Evolutionary conservation across 2,888 invertebrate genomes (phyloP).

Genomic region (Chelonus formosanus): DNA sequence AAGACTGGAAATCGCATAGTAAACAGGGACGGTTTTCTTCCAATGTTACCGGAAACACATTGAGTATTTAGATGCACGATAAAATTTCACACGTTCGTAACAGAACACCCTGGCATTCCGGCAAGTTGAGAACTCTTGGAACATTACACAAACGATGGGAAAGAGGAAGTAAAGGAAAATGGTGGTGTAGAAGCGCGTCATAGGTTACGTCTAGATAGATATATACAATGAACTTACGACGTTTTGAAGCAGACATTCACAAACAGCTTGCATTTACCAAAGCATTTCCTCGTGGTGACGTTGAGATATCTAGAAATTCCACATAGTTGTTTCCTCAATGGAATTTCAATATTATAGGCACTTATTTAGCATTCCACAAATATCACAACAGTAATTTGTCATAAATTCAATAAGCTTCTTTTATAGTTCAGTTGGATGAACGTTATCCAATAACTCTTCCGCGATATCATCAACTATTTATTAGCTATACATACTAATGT

Average conservation of each 20-base stretch:
- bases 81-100: slow-evolving; percentile 42
- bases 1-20: neutral
- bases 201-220: neutral
- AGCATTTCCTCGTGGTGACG: slow-evolving; percentile 3
- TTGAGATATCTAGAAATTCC: neutral
- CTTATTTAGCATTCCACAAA: too few relatives aligned
- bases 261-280: neutral
- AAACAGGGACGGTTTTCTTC: neutral
- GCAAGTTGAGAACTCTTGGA: slow-evolving; percentile 20
- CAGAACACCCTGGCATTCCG: slow-evolving; percentile 28
- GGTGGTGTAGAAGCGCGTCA: neutral
- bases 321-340: slow-evolving; percentile 5
- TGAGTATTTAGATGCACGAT: slow-evolving; percentile 37
- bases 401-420: too few relatives aligned
- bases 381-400: too few relatives aligned
- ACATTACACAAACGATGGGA: slow-evolving; percentile 27
- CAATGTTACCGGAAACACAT: slow-evolving; percentile 22
- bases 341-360: neutral
- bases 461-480: too few relatives aligned
- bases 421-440: too few relatives aligned
- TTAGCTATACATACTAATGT: slow-evolving; percentile 3
- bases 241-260: slow-evolving; percentile 14
- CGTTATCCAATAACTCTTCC: too few relatives aligned
- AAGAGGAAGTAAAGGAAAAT: slow-evolving; percentile 9
- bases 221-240: slow-evolving; percentile 8